Conservation (phyloP, 64 coral and sea anemone species). For the Pocillopora damicornis region DNA sequence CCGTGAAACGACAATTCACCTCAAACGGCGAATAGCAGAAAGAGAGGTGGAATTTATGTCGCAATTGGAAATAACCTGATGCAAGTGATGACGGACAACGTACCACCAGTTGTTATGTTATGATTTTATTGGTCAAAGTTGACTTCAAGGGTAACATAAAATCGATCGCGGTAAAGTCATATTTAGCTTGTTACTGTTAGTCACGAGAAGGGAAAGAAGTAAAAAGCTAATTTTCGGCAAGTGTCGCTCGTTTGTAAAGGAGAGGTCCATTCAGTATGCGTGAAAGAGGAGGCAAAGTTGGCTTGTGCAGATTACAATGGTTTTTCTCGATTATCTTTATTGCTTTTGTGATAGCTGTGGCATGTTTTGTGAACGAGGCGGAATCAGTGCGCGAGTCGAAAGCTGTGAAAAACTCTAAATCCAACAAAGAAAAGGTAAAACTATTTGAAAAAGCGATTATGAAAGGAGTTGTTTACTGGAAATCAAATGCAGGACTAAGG, state of each 20-base stretch:
- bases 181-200: neutral
- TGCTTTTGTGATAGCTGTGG: neutral
- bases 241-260: neutral
- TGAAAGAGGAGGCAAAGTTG: neutral
- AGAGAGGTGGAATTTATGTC: constrained; percentile 9
- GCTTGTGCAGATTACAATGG: neutral
- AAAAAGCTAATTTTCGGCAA: neutral
- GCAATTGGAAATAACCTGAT: constrained; percentile 25
- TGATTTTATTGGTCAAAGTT: constrained; percentile 15
- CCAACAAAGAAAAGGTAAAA: constrained; percentile 34
- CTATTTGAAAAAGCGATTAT: neutral
- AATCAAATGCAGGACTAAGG: too few species aligned
- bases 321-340: neutral
- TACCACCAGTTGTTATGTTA: neutral
- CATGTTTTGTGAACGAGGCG: neutral
- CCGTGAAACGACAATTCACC: constrained; percentile 3
- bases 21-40: constrained; percentile 32
- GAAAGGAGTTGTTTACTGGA: too few species aligned
- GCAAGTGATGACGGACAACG: neutral
- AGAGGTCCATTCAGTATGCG: constrained; percentile 3
- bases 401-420: neutral
- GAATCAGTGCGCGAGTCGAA: constrained; percentile 22
- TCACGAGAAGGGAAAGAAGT: constrained; percentile 8
- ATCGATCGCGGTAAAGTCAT: neutral
- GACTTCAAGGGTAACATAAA: constrained; percentile 22